Percentiles rank a stretch among this genome's conserved stretches.
Conservation (phyloP, 2,113 vertebrate species). For the Ameiurus melas region DNA sequence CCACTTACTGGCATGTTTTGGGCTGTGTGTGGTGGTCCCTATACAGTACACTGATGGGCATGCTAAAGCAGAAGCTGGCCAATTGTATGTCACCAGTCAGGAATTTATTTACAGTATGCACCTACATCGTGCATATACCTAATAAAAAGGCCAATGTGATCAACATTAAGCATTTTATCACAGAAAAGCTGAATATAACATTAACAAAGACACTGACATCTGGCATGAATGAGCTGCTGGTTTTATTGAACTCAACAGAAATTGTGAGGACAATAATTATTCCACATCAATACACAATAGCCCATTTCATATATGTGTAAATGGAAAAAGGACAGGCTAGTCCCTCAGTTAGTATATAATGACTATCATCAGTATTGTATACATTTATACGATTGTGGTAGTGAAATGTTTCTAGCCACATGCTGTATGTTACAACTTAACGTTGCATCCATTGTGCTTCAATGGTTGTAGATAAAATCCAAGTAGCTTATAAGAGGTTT, state of each 20-base stretch:
- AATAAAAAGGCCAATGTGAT: neutral
- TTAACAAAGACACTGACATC: slow-evolving; percentile 1
- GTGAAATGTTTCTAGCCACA: slow-evolving; percentile 52
- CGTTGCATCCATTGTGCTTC: slow-evolving; percentile 46
- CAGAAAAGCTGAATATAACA: neutral
- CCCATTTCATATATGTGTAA: slow-evolving; percentile 49
- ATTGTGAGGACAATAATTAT: slow-evolving; percentile 36
- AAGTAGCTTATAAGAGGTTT: slow-evolving; percentile 29
- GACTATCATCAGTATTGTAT: slow-evolving; percentile 48
- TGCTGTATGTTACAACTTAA: slow-evolving; percentile 54
- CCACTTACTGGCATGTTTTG: neutral
- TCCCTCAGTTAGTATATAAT: slow-evolving; percentile 52
- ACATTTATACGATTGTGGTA: slow-evolving; percentile 49
- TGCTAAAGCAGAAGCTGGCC: neutral
- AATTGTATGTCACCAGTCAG: neutral
- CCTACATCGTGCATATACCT: neutral
- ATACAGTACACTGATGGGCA: neutral
- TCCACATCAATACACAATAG: slow-evolving; percentile 47
- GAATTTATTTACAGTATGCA: neutral
- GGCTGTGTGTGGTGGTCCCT: neutral
- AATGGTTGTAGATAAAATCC: slow-evolving; percentile 40
- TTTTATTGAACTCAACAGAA: slow-evolving; percentile 54
- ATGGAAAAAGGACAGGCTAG: slow-evolving; percentile 35
- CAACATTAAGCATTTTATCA: neutral
- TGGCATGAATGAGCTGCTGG: slow-evolving; percentile 42